Conservation (phyloP, 2,888 invertebrate species). For the Leptopilina myrica region DNA sequence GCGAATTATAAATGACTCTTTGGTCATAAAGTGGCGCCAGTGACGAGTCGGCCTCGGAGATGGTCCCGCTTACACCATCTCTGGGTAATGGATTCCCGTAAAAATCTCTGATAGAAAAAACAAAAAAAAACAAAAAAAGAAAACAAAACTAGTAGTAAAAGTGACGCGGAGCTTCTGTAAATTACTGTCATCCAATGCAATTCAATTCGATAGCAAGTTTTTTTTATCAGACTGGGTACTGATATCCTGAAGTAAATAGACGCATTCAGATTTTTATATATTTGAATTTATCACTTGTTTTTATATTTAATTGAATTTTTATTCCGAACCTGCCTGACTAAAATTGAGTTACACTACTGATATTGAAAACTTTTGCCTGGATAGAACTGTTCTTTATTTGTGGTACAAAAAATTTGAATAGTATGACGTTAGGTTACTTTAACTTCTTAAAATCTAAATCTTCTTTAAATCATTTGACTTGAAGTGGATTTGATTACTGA, state of each 20-base stretch:
- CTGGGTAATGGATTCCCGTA: slow-evolving; percentile 44
- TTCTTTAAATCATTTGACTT: too few relatives aligned
- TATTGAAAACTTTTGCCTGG: too few relatives aligned
- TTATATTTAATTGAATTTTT: too few relatives aligned
- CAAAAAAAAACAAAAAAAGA: too few relatives aligned
- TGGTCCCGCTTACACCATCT: slow-evolving; percentile 35
- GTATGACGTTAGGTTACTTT: too few relatives aligned
- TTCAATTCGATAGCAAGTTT: slow-evolving; percentile 3
- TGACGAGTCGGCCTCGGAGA: slow-evolving; percentile 49
- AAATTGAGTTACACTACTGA: too few relatives aligned
- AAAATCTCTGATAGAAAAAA: slow-evolving; percentile 48
- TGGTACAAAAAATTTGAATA: too few relatives aligned
- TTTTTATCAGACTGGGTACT: neutral
- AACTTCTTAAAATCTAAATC: too few relatives aligned
- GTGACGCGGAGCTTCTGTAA: slow-evolving; percentile 17
- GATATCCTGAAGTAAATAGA: neutral
- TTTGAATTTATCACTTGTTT: neutral
- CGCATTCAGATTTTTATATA: neutral
- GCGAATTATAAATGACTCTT: slow-evolving; percentile 46
- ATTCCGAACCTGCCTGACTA: too few relatives aligned
- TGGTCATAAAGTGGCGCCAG: slow-evolving; percentile 50
- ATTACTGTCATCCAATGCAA: slow-evolving; percentile 19
- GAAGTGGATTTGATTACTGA: too few relatives aligned
- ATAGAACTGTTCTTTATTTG: too few relatives aligned
- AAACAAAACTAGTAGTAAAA: neutral